Conservation (phyloP, 2,113 vertebrate genomes). For the Dasyornis broadbenti region DNA sequence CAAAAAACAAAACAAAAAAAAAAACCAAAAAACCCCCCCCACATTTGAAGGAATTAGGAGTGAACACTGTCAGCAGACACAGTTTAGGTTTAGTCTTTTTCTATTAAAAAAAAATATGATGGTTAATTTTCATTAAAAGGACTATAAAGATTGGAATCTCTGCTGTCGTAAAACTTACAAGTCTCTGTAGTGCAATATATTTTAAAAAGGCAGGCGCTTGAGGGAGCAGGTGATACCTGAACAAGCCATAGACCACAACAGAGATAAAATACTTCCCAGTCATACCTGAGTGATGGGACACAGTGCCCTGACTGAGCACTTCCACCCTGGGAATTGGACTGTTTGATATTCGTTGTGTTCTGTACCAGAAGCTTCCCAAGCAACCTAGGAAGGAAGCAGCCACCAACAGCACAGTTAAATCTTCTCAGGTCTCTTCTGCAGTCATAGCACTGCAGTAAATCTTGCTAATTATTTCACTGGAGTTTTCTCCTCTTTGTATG, state of each 20-base stretch:
- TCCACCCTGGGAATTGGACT: not conserved
- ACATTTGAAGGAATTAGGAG: not conserved
- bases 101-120: not conserved
- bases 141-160: slow-evolving; percentile 1
- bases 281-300: not conserved
- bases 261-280: not conserved
- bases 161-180: not conserved
- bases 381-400: not conserved
- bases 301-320: not conserved
- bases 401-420: not conserved
- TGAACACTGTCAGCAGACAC: not conserved
- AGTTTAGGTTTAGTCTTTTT: not conserved
- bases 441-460: not conserved
- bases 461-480: slow-evolving; percentile 24
- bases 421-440: not conserved
- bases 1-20: too few species aligned
- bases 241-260: not conserved
- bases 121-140: slow-evolving; percentile 38
- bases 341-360: not conserved
- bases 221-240: not conserved
- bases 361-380: not conserved
- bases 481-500: not conserved
- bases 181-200: not conserved
- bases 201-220: not conserved
- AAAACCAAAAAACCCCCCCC: too few species aligned